phyloP scores from a whole-genome alignment of 2,797 vertebrate genomes.

The Sorex maritimensis region DNA sequence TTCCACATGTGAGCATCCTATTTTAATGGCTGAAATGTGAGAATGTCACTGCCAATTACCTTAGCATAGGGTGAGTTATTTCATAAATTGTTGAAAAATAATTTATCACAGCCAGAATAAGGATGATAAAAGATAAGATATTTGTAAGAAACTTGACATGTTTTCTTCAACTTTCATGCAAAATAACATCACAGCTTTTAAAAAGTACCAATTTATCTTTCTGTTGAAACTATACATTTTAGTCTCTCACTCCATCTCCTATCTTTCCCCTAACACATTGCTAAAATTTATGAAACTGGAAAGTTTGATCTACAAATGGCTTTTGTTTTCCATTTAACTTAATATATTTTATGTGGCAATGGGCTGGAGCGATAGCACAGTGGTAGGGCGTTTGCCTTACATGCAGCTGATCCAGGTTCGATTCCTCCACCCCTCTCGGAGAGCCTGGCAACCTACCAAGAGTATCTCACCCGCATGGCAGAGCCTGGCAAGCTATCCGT shows the following conservation, averaged over 20 bases:
- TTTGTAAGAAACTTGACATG: conserved; percentile 19
- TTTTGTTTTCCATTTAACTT: neutral
- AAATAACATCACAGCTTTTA: conserved; percentile 56
- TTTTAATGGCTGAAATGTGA: neutral
- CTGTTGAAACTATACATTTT: conserved; percentile 20
- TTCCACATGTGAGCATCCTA: neutral
- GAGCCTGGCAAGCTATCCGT: too few relatives aligned
- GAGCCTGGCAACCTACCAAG: too few relatives aligned
- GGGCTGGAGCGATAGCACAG: too few relatives aligned
- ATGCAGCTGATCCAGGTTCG: too few relatives aligned
- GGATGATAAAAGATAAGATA: conserved; percentile 49
- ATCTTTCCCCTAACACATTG: conserved; percentile 9
- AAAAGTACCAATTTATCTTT: conserved; percentile 55
- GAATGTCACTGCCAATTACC: conserved; percentile 3
- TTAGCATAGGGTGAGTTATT: neutral
- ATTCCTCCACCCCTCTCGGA: too few relatives aligned
- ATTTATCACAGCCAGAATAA: conserved; percentile 44
- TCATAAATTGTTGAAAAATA: conserved; percentile 13
- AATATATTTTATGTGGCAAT: neutral
- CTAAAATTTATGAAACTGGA: conserved; percentile 45
- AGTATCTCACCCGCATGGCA: too few relatives aligned
- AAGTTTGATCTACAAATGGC: neutral
- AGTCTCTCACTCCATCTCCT: neutral
- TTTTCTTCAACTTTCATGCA: conserved; percentile 51
- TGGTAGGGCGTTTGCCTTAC: too few relatives aligned